phyloP scores from a whole-genome alignment of 2,113 vertebrate genomes.

The Aythya baeri region DNA sequence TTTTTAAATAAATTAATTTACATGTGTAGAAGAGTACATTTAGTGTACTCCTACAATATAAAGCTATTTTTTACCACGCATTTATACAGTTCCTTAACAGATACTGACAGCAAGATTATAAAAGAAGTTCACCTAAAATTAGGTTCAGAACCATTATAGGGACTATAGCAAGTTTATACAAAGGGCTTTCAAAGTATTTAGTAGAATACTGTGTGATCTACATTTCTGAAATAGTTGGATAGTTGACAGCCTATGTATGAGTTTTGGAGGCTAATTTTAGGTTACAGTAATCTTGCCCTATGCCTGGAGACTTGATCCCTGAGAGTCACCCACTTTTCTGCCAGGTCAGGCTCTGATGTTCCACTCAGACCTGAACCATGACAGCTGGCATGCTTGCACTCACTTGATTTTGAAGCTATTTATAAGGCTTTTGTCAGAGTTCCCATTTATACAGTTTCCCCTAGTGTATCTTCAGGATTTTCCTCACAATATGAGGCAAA shows the following conservation, averaged over 20 bases:
- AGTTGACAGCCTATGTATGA: background rate
- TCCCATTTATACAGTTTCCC: background rate
- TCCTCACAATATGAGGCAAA: background rate
- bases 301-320: background rate
- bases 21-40: background rate
- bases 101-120: background rate
- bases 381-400: constrained; percentile 12
- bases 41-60: background rate
- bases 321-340: background rate
- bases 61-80: background rate
- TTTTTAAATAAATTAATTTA: background rate
- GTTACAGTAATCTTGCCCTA: background rate
- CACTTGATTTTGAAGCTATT: background rate
- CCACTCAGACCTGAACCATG: background rate
- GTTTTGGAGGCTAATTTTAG: background rate
- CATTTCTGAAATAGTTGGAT: background rate
- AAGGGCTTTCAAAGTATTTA: background rate
- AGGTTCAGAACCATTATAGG: background rate
- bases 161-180: background rate
- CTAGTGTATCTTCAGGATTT: background rate
- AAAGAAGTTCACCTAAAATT: background rate
- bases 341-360: background rate
- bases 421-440: constrained; percentile 12
- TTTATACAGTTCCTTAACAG: background rate
- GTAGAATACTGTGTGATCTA: background rate